Conservation (phyloP, 2,113 vertebrate species). For the Ia io region DNA sequence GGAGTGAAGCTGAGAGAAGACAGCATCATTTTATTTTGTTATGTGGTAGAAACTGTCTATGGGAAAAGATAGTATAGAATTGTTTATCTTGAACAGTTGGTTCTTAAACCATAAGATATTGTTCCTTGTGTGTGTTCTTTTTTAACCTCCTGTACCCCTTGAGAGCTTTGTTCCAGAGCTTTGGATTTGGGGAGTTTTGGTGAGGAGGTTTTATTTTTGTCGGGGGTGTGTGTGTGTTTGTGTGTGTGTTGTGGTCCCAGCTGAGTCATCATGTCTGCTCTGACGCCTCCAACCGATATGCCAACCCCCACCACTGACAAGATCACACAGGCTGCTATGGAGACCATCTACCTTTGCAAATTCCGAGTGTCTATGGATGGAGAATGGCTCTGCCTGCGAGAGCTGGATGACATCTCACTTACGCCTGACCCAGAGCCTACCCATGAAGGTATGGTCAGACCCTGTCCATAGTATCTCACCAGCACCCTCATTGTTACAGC, state of each 20-base stretch:
- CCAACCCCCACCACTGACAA: conserved; percentile 99
- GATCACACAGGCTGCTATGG: conserved; percentile 99
- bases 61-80: conserved; percentile 65
- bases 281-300: conserved; percentile 97
- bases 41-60: conserved; percentile 44
- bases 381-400: conserved; percentile 98
- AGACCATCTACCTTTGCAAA: conserved; percentile 99
- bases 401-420: conserved; percentile 99
- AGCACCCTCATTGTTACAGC: conserved; percentile 31
- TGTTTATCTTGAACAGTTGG: conserved; percentile 61
- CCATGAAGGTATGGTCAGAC: conserved; percentile 92
- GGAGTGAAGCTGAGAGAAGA: conserved; percentile 63
- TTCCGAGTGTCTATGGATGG: conserved; percentile 99
- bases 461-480: background rate
- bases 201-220: conserved; percentile 43
- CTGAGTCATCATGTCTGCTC: conserved; percentile 99
- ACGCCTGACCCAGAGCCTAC: conserved; percentile 98
- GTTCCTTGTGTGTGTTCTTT: conserved; percentile 31
- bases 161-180: conserved; percentile 72
- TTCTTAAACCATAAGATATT: conserved; percentile 67
- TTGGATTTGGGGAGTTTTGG: conserved; percentile 34
- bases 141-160: background rate
- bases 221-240: conserved; percentile 25
- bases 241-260: conserved; percentile 86
- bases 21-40: conserved; percentile 72